These are phyloP conservation scores for Cottus gobio DNA, from an alignment of 2,113 vertebrate genomes.

Conservation along the genomic window DNA sequence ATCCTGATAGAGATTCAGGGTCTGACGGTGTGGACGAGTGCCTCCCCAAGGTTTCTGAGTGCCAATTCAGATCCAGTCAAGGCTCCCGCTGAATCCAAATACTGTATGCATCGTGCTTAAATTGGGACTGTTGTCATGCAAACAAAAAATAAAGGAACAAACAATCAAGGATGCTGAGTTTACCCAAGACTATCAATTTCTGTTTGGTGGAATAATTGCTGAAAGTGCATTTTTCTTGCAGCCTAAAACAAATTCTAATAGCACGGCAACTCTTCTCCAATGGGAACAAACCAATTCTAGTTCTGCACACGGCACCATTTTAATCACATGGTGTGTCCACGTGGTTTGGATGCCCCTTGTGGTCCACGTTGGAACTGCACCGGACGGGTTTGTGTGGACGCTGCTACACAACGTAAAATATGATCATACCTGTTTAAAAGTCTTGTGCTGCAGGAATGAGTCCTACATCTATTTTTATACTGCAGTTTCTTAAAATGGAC, in stretches of 20 bases:
- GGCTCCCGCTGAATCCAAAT: slow-evolving; percentile 36
- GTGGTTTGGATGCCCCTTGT: not conserved
- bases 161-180: slow-evolving; percentile 31
- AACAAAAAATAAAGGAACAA: slow-evolving; percentile 29
- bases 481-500: too few relatives aligned
- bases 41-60: slow-evolving; percentile 61
- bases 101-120: not conserved
- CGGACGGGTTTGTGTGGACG: not conserved
- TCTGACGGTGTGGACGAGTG: slow-evolving; percentile 54
- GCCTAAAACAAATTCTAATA: not conserved
- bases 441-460: too few relatives aligned
- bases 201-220: slow-evolving; percentile 8
- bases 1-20: slow-evolving; percentile 61
- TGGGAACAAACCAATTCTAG: not conserved
- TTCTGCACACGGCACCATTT: not conserved
- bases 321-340: not conserved
- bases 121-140: not conserved
- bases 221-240: slow-evolving; percentile 10
- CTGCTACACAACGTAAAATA: not conserved
- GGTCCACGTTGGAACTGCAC: not conserved
- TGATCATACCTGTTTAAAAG: not conserved
- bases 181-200: slow-evolving; percentile 22
- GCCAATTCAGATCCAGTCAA: slow-evolving; percentile 31
- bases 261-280: not conserved
- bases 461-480: too few relatives aligned